phyloP scores from a whole-genome alignment of 2,888 invertebrate genomes.

The Tetragonula carbonaria region DNA sequence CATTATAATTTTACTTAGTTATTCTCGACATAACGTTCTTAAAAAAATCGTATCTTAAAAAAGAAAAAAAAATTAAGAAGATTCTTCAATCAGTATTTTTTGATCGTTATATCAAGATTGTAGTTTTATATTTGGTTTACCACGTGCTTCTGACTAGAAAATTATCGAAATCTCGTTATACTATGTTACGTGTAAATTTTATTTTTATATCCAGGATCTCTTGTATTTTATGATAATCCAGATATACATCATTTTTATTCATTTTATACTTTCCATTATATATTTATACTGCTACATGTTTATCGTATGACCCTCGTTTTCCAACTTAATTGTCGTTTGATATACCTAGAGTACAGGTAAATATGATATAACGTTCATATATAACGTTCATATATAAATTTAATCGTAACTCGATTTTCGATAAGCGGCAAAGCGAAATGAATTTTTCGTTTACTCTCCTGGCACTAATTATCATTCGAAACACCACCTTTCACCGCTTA shows the following conservation, averaged over 20 bases:
- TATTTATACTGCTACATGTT: background rate
- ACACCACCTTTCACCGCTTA: conserved; percentile 9
- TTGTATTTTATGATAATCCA: no score
- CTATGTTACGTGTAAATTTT: no score
- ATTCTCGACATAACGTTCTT: background rate
- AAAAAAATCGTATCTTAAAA: background rate
- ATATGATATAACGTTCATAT: background rate
- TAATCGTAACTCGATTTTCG: conserved; percentile 1
- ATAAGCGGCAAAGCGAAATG: conserved; percentile 11
- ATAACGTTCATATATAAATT: background rate
- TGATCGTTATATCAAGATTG: background rate
- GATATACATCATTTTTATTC: background rate
- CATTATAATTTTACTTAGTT: background rate
- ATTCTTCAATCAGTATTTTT: background rate
- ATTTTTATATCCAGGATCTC: no score
- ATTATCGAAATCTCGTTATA: no score
- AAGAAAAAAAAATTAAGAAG: background rate
- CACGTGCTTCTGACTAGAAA: no score
- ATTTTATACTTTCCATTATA: background rate
- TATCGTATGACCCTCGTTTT: background rate
- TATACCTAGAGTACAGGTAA: background rate
- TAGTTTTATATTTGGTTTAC: no score
- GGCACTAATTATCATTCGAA: conserved; percentile 21
- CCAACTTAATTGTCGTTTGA: background rate
- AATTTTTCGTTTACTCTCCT: conserved; percentile 5